These are phyloP conservation scores for Cryptocephalus moraei DNA, from an alignment of 2,888 invertebrate genomes.

Conservation along the genomic window DNA sequence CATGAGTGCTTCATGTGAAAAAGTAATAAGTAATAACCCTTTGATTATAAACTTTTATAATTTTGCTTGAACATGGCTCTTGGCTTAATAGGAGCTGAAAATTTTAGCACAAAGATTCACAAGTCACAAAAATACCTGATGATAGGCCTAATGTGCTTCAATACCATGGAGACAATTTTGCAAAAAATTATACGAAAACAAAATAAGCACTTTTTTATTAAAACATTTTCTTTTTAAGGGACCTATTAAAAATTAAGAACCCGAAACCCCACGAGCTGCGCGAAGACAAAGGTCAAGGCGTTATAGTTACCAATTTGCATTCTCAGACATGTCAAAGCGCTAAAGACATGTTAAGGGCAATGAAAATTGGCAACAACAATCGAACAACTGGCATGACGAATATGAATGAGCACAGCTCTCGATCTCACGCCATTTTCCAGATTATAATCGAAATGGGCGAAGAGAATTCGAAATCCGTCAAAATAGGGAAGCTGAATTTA, in stretches of 20 bases:
- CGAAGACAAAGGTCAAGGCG: slow-evolving; percentile 65
- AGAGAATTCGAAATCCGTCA: slow-evolving; percentile 46
- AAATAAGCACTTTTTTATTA: too few relatives aligned
- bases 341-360: slow-evolving; percentile 85
- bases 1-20: too few relatives aligned
- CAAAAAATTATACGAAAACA: too few relatives aligned
- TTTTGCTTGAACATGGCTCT: too few relatives aligned
- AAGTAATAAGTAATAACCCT: too few relatives aligned
- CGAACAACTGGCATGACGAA: slow-evolving; percentile 69
- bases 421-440: slow-evolving; percentile 97
- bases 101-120: too few relatives aligned
- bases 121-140: too few relatives aligned
- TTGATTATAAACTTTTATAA: too few relatives aligned
- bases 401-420: slow-evolving; percentile 88
- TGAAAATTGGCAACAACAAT: slow-evolving; percentile 88
- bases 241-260: slow-evolving; percentile 53
- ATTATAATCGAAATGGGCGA: slow-evolving; percentile 93
- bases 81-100: too few relatives aligned
- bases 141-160: too few relatives aligned
- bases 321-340: slow-evolving; percentile 91
- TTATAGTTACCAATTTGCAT: slow-evolving; percentile 92
- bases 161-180: too few relatives aligned
- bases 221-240: slow-evolving; percentile 39
- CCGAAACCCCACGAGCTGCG: slow-evolving; percentile 45
- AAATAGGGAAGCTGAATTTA: slow-evolving; percentile 92